These are phyloP conservation scores for Lampropteryx suffumata DNA, from an alignment of 2,888 invertebrate species.

Conservation along the genomic window DNA sequence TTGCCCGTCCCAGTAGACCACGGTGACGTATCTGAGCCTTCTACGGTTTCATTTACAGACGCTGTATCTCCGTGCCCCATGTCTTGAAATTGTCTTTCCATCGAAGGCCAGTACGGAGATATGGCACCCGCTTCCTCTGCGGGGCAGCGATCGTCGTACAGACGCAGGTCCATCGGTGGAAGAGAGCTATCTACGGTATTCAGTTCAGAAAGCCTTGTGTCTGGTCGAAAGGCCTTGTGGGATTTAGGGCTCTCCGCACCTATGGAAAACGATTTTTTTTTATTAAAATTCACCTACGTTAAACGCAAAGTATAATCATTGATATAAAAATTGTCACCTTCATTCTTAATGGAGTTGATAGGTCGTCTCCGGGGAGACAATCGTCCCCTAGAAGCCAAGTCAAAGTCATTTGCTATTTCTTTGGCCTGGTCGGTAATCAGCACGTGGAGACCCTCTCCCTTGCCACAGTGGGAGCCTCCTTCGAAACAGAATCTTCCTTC, in stretches of 20 bases:
- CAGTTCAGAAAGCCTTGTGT: slow-evolving; percentile 78
- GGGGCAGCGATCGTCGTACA: slow-evolving; percentile 59
- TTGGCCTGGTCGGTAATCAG: slow-evolving; percentile 89
- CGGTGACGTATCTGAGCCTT: slow-evolving; percentile 50
- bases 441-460: slow-evolving; percentile 91
- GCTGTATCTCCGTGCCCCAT: slow-evolving; percentile 66
- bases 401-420: slow-evolving; percentile 87
- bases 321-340: slow-evolving; percentile 28
- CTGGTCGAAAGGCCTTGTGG: slow-evolving; percentile 66
- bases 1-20: slow-evolving; percentile 66
- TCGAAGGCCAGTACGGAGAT: slow-evolving; percentile 85
- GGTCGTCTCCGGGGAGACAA: slow-evolving; percentile 81
- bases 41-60: slow-evolving; percentile 56
- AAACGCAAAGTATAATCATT: background rate
- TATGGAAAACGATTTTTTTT: slow-evolving; percentile 22
- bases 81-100: slow-evolving; percentile 78
- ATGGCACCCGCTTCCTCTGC: slow-evolving; percentile 73
- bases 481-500: slow-evolving; percentile 95
- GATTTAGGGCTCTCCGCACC: slow-evolving; percentile 59
- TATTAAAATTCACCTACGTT: background rate
- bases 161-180: slow-evolving; percentile 58
- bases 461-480: slow-evolving; percentile 93
- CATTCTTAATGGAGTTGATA: slow-evolving; percentile 47
- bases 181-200: slow-evolving; percentile 74
- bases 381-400: slow-evolving; percentile 87